A percentile compares a stretch with the other conserved stretches of the same genome.
These are phyloP conservation scores for Chironomus riparius DNA, from an alignment of 2,888 invertebrate species.

Conservation along the genomic window DNA sequence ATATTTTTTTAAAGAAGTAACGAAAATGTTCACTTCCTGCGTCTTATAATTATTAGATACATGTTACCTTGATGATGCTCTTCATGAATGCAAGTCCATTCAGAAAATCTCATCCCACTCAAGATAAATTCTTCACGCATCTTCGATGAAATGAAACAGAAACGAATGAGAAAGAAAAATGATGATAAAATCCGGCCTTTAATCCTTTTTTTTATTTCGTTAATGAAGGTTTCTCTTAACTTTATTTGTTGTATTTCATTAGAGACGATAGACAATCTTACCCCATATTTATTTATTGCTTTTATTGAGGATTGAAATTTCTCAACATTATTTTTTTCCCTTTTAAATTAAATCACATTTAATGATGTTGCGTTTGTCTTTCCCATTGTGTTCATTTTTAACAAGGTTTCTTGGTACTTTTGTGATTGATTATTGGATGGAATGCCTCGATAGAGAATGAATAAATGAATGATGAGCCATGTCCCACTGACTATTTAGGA, in stretches of 20 bases:
- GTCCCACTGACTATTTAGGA: neutral
- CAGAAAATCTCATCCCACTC: neutral
- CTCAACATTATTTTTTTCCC: too few relatives aligned
- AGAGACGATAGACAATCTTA: neutral
- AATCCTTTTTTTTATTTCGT: too few relatives aligned
- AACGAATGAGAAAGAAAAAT: neutral
- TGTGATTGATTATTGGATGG: neutral
- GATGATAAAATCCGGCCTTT: too few relatives aligned
- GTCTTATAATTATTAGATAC: neutral
- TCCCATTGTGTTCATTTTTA: neutral
- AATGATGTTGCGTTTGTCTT: neutral
- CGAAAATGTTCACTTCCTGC: neutral
- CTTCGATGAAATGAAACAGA: neutral
- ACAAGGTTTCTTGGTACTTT: neutral
- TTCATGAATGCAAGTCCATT: neutral
- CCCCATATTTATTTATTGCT: too few relatives aligned
- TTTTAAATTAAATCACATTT: neutral
- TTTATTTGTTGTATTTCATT: neutral
- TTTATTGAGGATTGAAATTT: too few relatives aligned
- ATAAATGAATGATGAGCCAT: too few relatives aligned
- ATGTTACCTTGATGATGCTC: neutral
- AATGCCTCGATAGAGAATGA: too few relatives aligned
- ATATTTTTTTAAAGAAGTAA: neutral
- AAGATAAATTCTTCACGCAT: neutral
- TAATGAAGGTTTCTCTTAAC: too few relatives aligned